Evolutionary conservation across 1,140 invertebrate species (phyloP).

Genomic region (Drosophila obscura): DNA sequence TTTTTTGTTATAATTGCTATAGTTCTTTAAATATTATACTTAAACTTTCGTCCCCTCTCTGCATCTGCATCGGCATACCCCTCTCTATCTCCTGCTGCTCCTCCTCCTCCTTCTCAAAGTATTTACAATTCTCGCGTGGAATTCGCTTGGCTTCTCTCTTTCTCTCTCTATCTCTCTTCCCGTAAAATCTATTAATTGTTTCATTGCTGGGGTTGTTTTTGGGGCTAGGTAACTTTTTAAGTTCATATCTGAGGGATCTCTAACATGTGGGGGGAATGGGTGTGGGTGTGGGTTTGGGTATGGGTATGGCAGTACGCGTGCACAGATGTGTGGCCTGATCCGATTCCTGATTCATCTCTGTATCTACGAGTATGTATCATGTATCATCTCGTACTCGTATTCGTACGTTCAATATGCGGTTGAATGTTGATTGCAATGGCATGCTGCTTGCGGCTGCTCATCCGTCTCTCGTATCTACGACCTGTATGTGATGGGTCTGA

Average conservation of each 20-base stretch:
- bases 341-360: too few species aligned
- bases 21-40: slow-evolving; percentile 71
- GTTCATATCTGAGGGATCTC: slow-evolving; percentile 37
- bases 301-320: not conserved
- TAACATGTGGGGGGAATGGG: slow-evolving; percentile 3
- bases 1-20: slow-evolving; percentile 76
- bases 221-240: slow-evolving; percentile 41
- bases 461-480: too few species aligned
- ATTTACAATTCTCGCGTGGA: slow-evolving; percentile 46
- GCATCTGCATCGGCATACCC: slow-evolving; percentile 23
- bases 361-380: too few species aligned
- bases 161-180: not conserved
- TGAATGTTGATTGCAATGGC: too few species aligned
- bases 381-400: too few species aligned
- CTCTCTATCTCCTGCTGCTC: slow-evolving; percentile 16
- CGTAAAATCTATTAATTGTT: slow-evolving; percentile 58
- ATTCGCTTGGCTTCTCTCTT: not conserved
- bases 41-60: slow-evolving; percentile 36
- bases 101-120: slow-evolving; percentile 25
- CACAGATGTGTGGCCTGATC: too few species aligned
- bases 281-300: not conserved
- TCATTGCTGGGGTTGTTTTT: slow-evolving; percentile 10
- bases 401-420: too few species aligned
- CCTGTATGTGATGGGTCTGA: too few species aligned
- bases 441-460: too few species aligned